Evolutionary conservation across 2,888 invertebrate genomes (phyloP), one percentile per base, ranked within the genome.

Genomic region (Melinopterus prodromus): DNA sequence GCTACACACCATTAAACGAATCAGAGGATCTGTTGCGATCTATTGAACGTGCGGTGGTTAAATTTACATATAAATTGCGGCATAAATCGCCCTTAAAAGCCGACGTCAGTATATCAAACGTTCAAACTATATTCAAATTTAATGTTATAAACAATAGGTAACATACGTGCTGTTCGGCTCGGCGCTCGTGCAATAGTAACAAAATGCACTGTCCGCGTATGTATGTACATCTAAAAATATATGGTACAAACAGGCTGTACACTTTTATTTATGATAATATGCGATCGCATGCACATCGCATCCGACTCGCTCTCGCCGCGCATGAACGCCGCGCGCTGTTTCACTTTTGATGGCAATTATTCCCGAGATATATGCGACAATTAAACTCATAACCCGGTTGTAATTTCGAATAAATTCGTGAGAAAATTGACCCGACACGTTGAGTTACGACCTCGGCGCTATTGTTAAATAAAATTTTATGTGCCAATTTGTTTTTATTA

Each of bases 191-290:
- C 36, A 77, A 53, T 53, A 53, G 53, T 53, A 53, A 53, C 53
- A 53, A 53, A 53, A 53, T 53, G 53, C 53, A 53, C 53, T 53
- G 75, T 75, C 69, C 72, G 69, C 79, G 69, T 36, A 70, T 26
- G 71, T 53, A 16, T 74, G 16, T 37, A 69, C 70, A 69, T 70
- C 36, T 76, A 76, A 70, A 79, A 79, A 74, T 76, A 79, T 69
- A 37, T 70, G 36, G 76, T 53, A 76, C 77, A 80, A 77, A 77
- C 74, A 53, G 69, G 16, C 36, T 70, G 77, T 77, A 77, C 77
- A 72, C 53, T 80, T 78, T 80, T 80, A 77, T 80, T 77, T 80
- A 80, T 78, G 80, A 80, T 80, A 80, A 80, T 80, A 74, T 70
- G 72, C 71, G 53, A 26, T 16, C 75, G 70, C 16, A 69, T 76